Percentiles rank a stretch among this genome's conserved stretches.
Conservation (phyloP, 2,888 invertebrate species). For the Athalia cordata region DNA sequence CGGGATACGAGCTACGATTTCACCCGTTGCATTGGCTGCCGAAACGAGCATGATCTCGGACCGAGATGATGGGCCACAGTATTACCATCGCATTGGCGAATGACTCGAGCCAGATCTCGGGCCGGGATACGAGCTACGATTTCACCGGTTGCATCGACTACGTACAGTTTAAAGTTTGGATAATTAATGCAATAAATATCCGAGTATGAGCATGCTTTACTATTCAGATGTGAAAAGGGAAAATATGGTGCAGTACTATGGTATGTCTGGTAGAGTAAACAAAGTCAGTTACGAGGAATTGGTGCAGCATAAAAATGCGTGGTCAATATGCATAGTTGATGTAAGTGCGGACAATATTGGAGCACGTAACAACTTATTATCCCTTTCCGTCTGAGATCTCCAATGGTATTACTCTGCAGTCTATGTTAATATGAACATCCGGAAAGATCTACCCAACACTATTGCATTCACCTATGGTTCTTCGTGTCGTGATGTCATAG, state of each 20-base stretch:
- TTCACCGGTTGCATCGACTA: background rate
- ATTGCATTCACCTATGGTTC: constrained; percentile 4
- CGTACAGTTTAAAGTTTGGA: background rate
- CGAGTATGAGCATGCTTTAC: background rate
- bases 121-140: background rate
- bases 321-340: background rate
- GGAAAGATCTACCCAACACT: background rate
- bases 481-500: background rate
- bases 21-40: background rate
- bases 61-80: background rate
- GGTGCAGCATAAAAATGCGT: no score
- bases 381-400: background rate
- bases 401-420: constrained; percentile 8
- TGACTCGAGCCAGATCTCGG: background rate
- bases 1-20: background rate
- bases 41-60: no score
- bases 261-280: no score
- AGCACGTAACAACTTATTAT: background rate
- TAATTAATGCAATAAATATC: background rate
- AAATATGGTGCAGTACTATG: no score
- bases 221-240: no score
- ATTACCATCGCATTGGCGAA: background rate
- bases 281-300: no score
- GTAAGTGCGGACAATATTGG: background rate
- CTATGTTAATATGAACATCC: background rate